These are phyloP conservation scores for Percopsis transmontana DNA, from an alignment of 2,113 vertebrate genomes.

Conservation along the genomic window DNA sequence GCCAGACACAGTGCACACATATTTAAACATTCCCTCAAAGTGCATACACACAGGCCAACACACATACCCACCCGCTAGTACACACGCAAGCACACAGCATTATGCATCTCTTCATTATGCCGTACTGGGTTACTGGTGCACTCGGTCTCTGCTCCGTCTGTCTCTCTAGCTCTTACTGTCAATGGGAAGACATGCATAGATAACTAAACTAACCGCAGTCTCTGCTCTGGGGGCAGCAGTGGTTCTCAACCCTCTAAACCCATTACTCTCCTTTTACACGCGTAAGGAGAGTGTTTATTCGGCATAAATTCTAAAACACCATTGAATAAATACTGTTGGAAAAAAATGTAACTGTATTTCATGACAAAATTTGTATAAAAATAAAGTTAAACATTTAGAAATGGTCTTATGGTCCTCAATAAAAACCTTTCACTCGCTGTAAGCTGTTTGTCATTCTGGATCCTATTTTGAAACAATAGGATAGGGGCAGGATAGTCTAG, in stretches of 20 bases:
- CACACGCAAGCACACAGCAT: too few species aligned
- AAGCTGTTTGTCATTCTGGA: not conserved
- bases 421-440: not conserved
- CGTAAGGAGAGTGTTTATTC: not conserved
- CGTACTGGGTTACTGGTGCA: slow-evolving; percentile 34
- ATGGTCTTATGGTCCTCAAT: too few species aligned
- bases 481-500: too few species aligned
- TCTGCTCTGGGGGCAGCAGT: slow-evolving; percentile 35
- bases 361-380: too few species aligned
- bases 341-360: too few species aligned
- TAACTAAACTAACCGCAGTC: slow-evolving; percentile 47
- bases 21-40: not conserved
- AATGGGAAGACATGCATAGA: slow-evolving; percentile 3
- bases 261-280: not conserved
- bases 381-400: too few species aligned
- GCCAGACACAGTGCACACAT: not conserved
- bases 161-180: not conserved
- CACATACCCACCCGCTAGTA: too few species aligned
- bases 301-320: too few species aligned
- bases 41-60: not conserved
- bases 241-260: not conserved
- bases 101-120: slow-evolving; percentile 65
- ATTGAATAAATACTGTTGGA: too few species aligned
- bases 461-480: not conserved
- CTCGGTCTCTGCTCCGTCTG: not conserved